Conservation (phyloP, 2,113 vertebrate species). For the Nycticryphes semicollaris region DNA sequence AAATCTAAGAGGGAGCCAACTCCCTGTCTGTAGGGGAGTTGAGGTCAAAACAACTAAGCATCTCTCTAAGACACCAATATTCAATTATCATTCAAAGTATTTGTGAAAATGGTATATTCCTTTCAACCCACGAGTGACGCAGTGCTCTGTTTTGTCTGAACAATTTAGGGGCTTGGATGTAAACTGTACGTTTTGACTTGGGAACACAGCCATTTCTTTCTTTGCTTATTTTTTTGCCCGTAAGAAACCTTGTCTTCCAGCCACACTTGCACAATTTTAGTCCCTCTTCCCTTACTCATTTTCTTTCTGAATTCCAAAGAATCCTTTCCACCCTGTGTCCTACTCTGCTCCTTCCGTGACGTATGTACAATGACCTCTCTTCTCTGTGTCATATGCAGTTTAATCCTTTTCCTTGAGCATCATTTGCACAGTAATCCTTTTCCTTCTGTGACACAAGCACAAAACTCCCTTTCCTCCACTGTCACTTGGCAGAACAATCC, state of each 20-base stretch:
- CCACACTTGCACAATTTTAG: neutral
- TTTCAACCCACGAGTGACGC: neutral
- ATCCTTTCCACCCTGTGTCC: neutral
- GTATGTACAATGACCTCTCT: neutral
- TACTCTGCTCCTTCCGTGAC: neutral
- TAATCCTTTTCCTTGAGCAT: neutral
- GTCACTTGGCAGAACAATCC: neutral
- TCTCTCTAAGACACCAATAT: neutral
- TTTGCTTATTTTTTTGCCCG: neutral
- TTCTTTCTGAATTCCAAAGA: neutral
- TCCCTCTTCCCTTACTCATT: neutral
- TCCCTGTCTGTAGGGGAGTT: neutral
- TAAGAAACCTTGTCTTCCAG: neutral
- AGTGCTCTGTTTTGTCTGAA: neutral
- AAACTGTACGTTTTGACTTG: neutral
- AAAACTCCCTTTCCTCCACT: neutral
- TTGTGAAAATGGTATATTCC: neutral
- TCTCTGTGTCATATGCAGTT: accelerated
- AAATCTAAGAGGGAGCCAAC: neutral
- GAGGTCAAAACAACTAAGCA: neutral
- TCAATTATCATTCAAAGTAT: neutral
- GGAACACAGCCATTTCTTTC: neutral
- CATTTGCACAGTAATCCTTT: conserved; percentile 15
- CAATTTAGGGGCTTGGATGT: neutral
- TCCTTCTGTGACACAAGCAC: neutral